phyloP scores from a whole-genome alignment of 2,888 invertebrate genomes.

The Agriopis marginaria region DNA sequence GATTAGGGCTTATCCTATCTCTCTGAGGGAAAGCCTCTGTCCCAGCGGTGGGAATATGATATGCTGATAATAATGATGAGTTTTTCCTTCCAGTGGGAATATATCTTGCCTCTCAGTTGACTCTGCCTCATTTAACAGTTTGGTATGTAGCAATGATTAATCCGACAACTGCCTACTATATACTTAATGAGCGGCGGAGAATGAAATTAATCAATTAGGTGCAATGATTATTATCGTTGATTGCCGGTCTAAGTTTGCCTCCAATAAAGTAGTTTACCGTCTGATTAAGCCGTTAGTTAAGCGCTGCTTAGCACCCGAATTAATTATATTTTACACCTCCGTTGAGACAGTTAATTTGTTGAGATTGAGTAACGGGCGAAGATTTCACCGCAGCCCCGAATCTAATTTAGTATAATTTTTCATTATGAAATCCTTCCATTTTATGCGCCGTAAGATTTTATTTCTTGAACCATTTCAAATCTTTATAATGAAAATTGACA shows the following conservation, averaged over 20 bases:
- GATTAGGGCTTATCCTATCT: no score
- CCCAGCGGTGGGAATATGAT: no score
- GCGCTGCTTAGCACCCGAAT: slow-evolving; percentile 37
- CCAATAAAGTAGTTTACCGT: slow-evolving; percentile 37
- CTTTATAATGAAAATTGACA: slow-evolving; percentile 4
- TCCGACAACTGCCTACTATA: neutral
- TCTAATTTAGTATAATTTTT: slow-evolving; percentile 15
- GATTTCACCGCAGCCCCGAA: slow-evolving; percentile 20
- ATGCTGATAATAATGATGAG: no score
- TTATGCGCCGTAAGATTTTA: slow-evolving; percentile 10
- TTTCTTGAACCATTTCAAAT: slow-evolving; percentile 7
- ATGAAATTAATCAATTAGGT: slow-evolving; percentile 25
- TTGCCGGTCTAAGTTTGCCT: slow-evolving; percentile 20
- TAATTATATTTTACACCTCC: slow-evolving; percentile 44
- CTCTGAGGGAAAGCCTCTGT: no score
- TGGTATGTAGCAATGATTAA: neutral
- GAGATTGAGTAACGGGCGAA: slow-evolving; percentile 30
- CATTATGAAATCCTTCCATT: slow-evolving; percentile 15
- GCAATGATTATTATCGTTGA: slow-evolving; percentile 17
- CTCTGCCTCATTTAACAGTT: neutral
- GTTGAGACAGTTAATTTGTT: slow-evolving; percentile 38
- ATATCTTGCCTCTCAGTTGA: no score
- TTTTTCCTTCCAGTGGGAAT: no score
- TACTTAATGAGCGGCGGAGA: slow-evolving; percentile 10
- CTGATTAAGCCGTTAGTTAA: slow-evolving; percentile 34